Evolutionary conservation across 2,888 invertebrate species (phyloP), one percentile per base, ranked within the genome.

Genomic region (Drosophila hawaiiensis): DNA sequence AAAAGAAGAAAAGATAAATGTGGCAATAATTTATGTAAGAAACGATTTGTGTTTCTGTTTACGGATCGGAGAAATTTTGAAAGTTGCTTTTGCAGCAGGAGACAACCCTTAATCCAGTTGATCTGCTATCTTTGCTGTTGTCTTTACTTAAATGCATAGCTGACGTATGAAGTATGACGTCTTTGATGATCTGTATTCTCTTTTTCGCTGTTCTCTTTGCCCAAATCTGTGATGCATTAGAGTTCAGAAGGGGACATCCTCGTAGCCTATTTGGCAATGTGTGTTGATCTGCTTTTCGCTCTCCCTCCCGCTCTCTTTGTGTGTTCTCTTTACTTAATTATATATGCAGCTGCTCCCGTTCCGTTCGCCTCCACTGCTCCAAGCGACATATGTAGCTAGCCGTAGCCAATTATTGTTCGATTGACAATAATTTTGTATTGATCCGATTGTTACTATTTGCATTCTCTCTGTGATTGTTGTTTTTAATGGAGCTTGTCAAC

Each of bases 361-460:
- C 6, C 49, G 49, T 41, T 70, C 31, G 22, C 39, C 56, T 50
- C 22, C 50, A 72, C 35, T 60, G 50, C 49, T 22, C 22, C 62
- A 28, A 22, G 22, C 16, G n/a, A 22, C n/a, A 10, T 10, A 28
- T 39, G 25, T 28, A 22, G 41, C n/a, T 37, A 53, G 28, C 37
- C 19, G 28, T 35, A 31, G 37, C 50, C 78, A 78, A 78, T 82
- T 78, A 78, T 65, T 82, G 68, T 63, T 59, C 65, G 73, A 70
- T 75, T 82, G 91, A 75, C 90, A 86, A 82, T 85, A 72, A 76
- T 78, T 82, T 67, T 41, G 65, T 80, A 91, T 90, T 80, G 86
- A 89, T 90, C 90, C 65, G 75, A 49, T 75, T 68, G 80, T 50
- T 58, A 73, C 78, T 47, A 81, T 71, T 83, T 70, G 64, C 63